Base-by-base conservation (phyloP, 2,113 vertebrate species). In the Anser brachyrhynchus region DNA sequence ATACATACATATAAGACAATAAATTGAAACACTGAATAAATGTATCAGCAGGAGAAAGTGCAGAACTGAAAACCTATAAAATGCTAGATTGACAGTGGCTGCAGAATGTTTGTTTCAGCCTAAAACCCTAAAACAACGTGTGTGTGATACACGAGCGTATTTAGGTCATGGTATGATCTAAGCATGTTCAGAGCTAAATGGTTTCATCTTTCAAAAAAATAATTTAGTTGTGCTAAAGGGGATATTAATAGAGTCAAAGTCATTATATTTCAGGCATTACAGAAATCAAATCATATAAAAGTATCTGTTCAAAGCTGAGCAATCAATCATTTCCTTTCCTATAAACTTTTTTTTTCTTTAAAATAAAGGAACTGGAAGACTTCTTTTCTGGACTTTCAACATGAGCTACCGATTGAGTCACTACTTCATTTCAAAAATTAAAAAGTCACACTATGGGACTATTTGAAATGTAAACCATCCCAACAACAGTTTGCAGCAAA, bases 131-230 rank as follows among this genome's bases (percentile, higher is more conserved):
- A 91, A 92, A 95, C 79, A 92, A 33, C 2, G 29, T 43, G 64
- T 66, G n/a, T 11, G 8, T 54, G 78, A 73, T 37, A 31, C 44
- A 43, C 33, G 35, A 79, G 74, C 76, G n/a, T 75, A 93, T 93
- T 94, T 72, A 90, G 62, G 88, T 78, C 67, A 43, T 17, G 43
- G 75, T 57, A 33, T 91, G 54, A 95, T 90, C 92, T 93, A 95
- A 98, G 54, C 78, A 78, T 74, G 65, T 94, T 39, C 86, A 81
- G 85, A 71, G 84, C 70, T 59, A 87, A 93, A 97, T 74, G 82
- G 77, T 89, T 95, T 96, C 80, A 83, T 26, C 58, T 80, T 96
- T 95, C 83, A 90, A 78, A 94, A 91, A 92, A 73, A 96, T 77
- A 93, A 95, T 94, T 90, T 88, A 70, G 49, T 85, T 91, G 67